Evolutionary conservation across 2,888 invertebrate species (phyloP).

Genomic region (Nomada hirtipes): DNA sequence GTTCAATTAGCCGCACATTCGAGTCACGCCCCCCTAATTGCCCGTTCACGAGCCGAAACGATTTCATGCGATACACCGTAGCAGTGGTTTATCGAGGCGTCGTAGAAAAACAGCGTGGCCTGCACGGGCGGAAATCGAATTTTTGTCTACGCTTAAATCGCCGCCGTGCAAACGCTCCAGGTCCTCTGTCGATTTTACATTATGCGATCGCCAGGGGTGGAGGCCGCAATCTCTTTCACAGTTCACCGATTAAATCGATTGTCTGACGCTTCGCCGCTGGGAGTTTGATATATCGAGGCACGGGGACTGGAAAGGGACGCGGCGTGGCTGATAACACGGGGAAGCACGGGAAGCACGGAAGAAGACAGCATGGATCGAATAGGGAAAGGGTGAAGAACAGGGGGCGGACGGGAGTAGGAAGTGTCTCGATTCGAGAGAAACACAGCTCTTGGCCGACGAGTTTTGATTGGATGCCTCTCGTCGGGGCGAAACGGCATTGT

Average conservation of each 20-base stretch:
- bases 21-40: constrained; percentile 31
- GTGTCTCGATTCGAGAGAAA: constrained; percentile 50
- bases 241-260: constrained; percentile 78
- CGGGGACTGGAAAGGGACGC: neutral
- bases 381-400: neutral
- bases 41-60: constrained; percentile 24
- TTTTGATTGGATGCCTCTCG: constrained; percentile 57
- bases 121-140: constrained; percentile 56
- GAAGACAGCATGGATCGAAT: neutral
- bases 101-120: constrained; percentile 5
- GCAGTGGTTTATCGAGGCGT: constrained; percentile 14
- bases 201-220: constrained; percentile 55
- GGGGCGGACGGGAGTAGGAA: constrained; percentile 34
- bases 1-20: constrained; percentile 29
- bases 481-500: constrained; percentile 24
- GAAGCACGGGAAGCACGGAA: neutral
- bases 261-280: constrained; percentile 70
- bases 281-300: constrained; percentile 71
- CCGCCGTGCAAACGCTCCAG: constrained; percentile 24
- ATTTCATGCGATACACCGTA: constrained; percentile 7
- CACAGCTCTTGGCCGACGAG: constrained; percentile 37
- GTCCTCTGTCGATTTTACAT: constrained; percentile 64
- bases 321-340: too few relatives aligned
- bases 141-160: constrained; percentile 52
- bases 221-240: constrained; percentile 74